These are phyloP conservation scores for Pogona vitticeps DNA, from an alignment of 2,113 vertebrate species.

Conservation along the genomic window DNA sequence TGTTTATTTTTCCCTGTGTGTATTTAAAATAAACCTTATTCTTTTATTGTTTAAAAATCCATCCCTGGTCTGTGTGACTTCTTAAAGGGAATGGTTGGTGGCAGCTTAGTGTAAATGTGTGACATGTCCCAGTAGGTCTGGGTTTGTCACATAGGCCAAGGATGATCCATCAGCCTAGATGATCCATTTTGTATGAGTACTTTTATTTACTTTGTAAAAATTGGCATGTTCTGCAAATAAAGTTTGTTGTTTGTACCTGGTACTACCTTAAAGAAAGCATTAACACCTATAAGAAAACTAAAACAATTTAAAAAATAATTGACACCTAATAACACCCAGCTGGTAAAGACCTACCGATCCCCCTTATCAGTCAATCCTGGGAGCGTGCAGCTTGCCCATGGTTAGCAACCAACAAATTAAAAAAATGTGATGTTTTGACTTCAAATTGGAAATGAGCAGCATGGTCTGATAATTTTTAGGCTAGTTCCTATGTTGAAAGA, in stretches of 20 bases:
- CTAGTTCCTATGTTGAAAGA: slow-evolving; percentile 37
- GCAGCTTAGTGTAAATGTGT: too few relatives aligned
- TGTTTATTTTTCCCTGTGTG: too few relatives aligned
- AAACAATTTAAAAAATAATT: too few relatives aligned
- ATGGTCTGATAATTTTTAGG: slow-evolving; percentile 33
- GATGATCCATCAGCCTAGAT: too few relatives aligned
- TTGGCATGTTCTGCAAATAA: background rate
- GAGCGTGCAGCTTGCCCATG: slow-evolving; percentile 20
- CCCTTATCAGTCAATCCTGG: background rate
- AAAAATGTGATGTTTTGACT: slow-evolving; percentile 47
- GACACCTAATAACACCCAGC: background rate
- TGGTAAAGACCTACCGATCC: slow-evolving; percentile 32
- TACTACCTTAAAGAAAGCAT: background rate
- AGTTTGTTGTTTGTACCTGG: background rate
- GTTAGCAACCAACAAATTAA: slow-evolving; percentile 48
- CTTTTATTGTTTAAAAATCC: too few relatives aligned
- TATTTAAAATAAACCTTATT: too few relatives aligned
- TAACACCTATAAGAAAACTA: background rate
- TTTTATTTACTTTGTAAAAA: background rate
- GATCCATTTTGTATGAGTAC: background rate
- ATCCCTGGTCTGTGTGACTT: too few relatives aligned
- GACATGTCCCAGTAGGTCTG: too few relatives aligned
- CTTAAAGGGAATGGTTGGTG: too few relatives aligned
- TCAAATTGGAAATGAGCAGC: slow-evolving; percentile 47
- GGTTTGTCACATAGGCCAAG: too few relatives aligned